These are phyloP conservation scores for Ameiurus melas DNA, from an alignment of 2,113 vertebrate genomes.

Conservation along the genomic window DNA sequence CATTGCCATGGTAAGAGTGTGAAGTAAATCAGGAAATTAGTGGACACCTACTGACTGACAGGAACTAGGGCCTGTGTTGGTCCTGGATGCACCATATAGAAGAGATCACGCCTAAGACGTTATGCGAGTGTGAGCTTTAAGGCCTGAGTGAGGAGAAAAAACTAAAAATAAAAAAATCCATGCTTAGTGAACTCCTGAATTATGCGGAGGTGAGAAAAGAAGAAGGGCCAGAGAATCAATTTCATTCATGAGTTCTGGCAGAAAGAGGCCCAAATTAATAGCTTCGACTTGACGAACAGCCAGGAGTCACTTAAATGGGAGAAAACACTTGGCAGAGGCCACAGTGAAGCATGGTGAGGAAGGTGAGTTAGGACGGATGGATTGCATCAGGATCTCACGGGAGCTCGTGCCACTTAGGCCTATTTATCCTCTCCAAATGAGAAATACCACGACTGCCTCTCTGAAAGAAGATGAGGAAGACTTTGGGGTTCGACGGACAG, in stretches of 20 bases:
- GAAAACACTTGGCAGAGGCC: conserved; percentile 14
- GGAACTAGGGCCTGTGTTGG: background rate
- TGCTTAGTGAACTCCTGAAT: background rate
- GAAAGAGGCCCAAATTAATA: conserved; percentile 4
- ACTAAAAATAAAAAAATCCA: background rate
- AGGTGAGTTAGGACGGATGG: background rate
- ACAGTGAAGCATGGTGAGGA: background rate
- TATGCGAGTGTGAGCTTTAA: background rate
- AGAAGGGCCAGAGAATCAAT: background rate
- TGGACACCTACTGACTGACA: background rate
- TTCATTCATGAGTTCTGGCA: background rate
- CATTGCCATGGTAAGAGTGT: background rate
- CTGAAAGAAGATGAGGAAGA: conserved; percentile 1
- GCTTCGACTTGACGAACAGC: conserved; percentile 15
- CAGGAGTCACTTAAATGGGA: background rate
- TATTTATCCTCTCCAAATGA: conserved; percentile 23
- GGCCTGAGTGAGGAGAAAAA: background rate
- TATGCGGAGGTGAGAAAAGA: background rate
- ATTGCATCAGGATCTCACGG: background rate
- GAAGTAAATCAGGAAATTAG: no score
- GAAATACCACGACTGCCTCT: background rate
- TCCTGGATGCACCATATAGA: background rate
- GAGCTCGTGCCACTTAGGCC: background rate
- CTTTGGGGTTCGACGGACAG: conserved; percentile 19
- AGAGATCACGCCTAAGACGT: background rate